Evolutionary conservation across 2,797 vertebrate genomes (phyloP).

Genomic region (Phoeniculus purpureus): DNA sequence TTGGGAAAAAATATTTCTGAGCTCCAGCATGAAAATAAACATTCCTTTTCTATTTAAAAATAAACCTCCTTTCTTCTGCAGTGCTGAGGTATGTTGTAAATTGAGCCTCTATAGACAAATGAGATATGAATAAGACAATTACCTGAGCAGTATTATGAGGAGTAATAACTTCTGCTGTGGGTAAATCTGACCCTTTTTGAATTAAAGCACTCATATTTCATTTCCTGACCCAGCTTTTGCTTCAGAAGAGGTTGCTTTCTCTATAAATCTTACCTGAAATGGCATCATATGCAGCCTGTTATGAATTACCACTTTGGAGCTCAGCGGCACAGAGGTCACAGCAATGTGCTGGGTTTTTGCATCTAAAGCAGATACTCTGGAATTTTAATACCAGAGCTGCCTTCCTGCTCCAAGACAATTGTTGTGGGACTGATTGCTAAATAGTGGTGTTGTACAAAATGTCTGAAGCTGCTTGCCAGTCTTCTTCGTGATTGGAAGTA

Average conservation of each 20-base stretch:
- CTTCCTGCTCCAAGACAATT: not conserved
- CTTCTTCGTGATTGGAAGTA: not conserved
- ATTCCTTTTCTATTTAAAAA: not conserved
- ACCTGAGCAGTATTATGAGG: not conserved
- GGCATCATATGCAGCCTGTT: not conserved
- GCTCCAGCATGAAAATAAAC: not conserved
- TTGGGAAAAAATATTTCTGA: not conserved
- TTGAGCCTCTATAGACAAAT: not conserved
- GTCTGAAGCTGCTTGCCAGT: not conserved
- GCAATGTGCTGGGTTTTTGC: not conserved
- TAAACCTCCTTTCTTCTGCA: not conserved
- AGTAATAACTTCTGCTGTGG: not conserved
- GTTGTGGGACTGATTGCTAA: not conserved
- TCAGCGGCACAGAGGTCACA: not conserved
- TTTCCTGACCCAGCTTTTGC: not conserved
- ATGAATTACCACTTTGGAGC: not conserved
- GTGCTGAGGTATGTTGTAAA: not conserved
- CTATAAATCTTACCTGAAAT: not conserved
- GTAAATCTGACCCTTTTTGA: not conserved
- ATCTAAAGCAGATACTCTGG: not conserved
- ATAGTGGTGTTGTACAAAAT: not conserved
- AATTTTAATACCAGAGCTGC: not conserved
- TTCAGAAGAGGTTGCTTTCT: not conserved
- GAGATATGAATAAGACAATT: not conserved
- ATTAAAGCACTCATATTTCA: not conserved